Base-by-base conservation (phyloP, 2,888 invertebrate genomes). In the Phragmatobia fuliginosa region DNA sequence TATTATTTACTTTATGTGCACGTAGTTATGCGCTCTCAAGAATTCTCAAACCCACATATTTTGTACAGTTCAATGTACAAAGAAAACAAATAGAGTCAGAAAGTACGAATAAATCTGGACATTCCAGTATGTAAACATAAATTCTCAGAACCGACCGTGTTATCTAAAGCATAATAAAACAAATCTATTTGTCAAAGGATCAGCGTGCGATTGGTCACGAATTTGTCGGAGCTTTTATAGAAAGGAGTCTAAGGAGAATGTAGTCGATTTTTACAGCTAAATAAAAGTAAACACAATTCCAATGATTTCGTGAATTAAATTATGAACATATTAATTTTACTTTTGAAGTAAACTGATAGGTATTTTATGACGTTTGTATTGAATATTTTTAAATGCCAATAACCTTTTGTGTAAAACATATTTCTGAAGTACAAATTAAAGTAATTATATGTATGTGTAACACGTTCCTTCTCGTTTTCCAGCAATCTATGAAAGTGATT, bases 221-320 rank as follows among this genome's bases (percentile, higher is more conserved):
- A 63, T 63, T 49, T 63, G 61, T 62, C 25, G 61, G 25, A 62
- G 16, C 61, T 62, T 62, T 62, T 25, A 62, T 11, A 63, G 25
- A 63, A 64, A 64, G 32, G 52, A 52, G 56, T 18, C 56, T 64
- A 56, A 56, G 4, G 21, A 60, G 33, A 56, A 52, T 36, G 41
- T 33, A 32, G 32, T 32, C 31, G 33, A 33, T 49, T 49, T 56
- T 58, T 65, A 65, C 14, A 21, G 52, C 38, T 8, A 65, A 56
- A 65, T 65, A 58, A 65, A 33, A 58, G 21, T 38, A 38, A 38
- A 65, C 2, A 33, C 21, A 38, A 38, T 56, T 28, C 28, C 31
- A 65, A 65, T 58, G 38, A 65, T 38, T 58, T 38, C 18, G 18
- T 56, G 18, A 65, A 41, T 33, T 33, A 49, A 63, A 33, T 25